These are phyloP conservation scores for Virgularia gustaviana DNA, from an alignment of 92 coral and sea anemone genomes.

Conservation along the genomic window DNA sequence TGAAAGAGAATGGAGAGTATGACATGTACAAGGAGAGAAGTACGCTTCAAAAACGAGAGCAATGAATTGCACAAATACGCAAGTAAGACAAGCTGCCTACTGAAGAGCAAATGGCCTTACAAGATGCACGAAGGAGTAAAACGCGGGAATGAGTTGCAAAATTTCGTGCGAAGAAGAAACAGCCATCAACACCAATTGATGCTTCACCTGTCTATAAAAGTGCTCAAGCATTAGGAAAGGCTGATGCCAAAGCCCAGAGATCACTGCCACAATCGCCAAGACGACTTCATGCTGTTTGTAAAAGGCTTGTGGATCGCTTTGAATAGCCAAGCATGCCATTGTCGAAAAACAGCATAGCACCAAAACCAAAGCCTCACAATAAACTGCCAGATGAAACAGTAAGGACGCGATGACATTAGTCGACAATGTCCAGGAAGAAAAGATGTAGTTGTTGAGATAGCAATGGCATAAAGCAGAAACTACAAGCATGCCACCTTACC, in stretches of 20 bases:
- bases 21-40: too few relatives aligned
- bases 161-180: neutral
- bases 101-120: too few relatives aligned
- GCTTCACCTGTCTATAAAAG: neutral
- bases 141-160: neutral
- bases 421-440: too few relatives aligned
- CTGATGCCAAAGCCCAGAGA: neutral
- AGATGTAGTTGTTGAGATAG: neutral
- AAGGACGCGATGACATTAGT: neutral
- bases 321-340: neutral
- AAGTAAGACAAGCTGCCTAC: too few relatives aligned
- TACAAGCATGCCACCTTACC: constrained; percentile 5
- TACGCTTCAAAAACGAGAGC: too few relatives aligned
- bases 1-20: too few relatives aligned
- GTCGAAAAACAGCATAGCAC: neutral
- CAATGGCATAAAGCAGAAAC: neutral
- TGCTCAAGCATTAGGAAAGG: too few relatives aligned
- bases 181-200: neutral
- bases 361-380: neutral
- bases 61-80: too few relatives aligned
- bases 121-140: neutral
- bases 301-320: neutral
- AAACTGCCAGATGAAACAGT: neutral
- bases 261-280: neutral
- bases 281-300: neutral